phyloP scores from a whole-genome alignment of 1,140 invertebrate species.

The Berghia stephanieae region DNA sequence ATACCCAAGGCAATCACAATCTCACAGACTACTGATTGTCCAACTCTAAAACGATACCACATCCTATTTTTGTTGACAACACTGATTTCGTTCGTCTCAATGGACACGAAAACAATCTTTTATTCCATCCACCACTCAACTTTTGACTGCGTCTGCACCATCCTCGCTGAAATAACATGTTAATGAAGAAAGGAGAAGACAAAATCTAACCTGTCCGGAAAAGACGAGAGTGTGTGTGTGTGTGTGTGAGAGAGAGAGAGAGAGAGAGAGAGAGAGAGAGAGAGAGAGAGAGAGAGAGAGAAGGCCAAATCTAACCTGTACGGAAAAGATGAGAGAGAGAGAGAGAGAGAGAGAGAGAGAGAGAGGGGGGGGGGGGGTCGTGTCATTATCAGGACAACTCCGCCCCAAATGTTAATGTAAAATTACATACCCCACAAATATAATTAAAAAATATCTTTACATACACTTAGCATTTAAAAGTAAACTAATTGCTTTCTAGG shows the following conservation, averaged over 20 bases:
- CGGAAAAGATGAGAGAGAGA: background rate
- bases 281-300: constrained; percentile 25
- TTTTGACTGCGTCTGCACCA: no score
- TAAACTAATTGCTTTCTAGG: no score
- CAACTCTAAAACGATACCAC: background rate
- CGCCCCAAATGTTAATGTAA: background rate
- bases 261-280: constrained; percentile 23
- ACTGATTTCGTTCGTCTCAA: background rate
- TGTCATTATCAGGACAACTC: background rate
- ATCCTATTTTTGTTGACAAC: background rate
- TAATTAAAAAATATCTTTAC: background rate
- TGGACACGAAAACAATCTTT: no score
- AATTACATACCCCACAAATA: background rate
- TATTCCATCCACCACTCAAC: no score
- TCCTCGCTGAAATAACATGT: background rate
- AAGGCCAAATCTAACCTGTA: background rate
- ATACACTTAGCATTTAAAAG: no score
- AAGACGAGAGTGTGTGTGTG: background rate
- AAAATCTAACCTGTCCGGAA: background rate
- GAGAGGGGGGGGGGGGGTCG: no score
- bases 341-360: constrained; percentile 23
- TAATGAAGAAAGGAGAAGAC: background rate
- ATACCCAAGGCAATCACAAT: no score
- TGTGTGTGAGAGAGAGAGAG: constrained; percentile 17
- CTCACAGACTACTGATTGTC: no score